Evolutionary conservation across 2,113 vertebrate species (phyloP).

Genomic region (Ciconia maguari): DNA sequence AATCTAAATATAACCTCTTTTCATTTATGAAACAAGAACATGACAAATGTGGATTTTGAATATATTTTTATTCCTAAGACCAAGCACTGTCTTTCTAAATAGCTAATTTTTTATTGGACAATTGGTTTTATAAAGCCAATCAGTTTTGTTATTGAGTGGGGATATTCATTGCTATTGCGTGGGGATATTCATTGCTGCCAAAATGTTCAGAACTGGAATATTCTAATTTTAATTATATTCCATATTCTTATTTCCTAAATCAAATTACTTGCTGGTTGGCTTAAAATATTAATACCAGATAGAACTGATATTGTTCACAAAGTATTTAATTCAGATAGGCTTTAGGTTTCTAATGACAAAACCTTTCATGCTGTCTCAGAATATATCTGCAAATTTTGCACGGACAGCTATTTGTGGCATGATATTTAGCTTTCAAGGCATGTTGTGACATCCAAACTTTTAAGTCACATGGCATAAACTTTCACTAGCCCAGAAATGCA

Average conservation of each 20-base stretch:
- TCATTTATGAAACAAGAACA: background rate
- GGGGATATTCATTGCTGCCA: background rate
- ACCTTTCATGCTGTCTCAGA: background rate
- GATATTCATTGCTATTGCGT: background rate
- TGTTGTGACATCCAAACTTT: background rate
- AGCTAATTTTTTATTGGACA: background rate
- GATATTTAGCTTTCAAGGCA: background rate
- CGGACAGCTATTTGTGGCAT: background rate
- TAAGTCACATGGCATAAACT: background rate
- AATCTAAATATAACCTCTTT: background rate
- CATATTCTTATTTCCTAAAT: background rate
- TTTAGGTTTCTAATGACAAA: background rate
- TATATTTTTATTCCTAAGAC: background rate
- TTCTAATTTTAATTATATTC: background rate
- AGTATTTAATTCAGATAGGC: background rate
- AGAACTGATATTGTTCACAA: background rate
- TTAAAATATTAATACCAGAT: background rate
- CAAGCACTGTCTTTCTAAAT: background rate
- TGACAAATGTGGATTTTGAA: accelerated
- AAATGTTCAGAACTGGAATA: background rate
- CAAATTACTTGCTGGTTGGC: background rate
- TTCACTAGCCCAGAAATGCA: background rate
- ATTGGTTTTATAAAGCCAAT: background rate
- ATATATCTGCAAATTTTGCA: background rate
- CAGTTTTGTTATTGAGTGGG: background rate